Base-by-base conservation (phyloP, 2,888 invertebrate genomes). In the Pristionchus maxplancki region DNA sequence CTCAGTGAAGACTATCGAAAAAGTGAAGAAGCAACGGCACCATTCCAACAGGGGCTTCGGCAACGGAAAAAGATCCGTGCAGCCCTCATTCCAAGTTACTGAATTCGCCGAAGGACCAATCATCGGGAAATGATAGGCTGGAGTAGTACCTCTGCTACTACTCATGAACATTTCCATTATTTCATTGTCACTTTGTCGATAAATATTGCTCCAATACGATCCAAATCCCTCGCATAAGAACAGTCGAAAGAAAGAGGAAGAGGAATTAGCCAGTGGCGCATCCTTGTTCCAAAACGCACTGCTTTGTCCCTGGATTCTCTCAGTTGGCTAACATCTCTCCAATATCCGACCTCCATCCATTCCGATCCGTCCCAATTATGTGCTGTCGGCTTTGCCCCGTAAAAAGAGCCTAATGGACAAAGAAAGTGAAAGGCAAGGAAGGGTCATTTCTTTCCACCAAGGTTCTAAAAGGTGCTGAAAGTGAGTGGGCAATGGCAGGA, bases 381-480 rank as follows among this genome's bases (percentile, higher is more conserved):
- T 9, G 64, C 17, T 31, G 64, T 31, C 64, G 64, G 4, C 64
- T 31, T 64, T 64, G 31, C 15, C 31, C 64, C 64, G 31, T 34
- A 64, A 28, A 34, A 31, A n/a, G 31, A 17, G 64, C 31, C 64
- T 31, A 64, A 64, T 64, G 71, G 71, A 37, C 71, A 71, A 71
- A 71, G 71, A 71, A 71, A 71, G 71, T 0, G 37, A 71, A 34
- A 71, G 34, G 17, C 44, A 34, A 37, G 17, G 67, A 31, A 37
- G 71, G 71, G 71, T 71, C 71, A 37, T 71, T 71, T 71, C 20
- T 71, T 71, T 71, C 71, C 71, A 37, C 71, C 34, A 6, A 34
- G 71, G 64, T 71, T 71, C 71, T 71, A 71, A 71, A 37, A 37
- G 37, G 71, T 71, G 71, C 71, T 71, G 71, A 71, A 71, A 71